Evolutionary conservation across 1,140 invertebrate species (phyloP).

Genomic region (Drosophila bocki): DNA sequence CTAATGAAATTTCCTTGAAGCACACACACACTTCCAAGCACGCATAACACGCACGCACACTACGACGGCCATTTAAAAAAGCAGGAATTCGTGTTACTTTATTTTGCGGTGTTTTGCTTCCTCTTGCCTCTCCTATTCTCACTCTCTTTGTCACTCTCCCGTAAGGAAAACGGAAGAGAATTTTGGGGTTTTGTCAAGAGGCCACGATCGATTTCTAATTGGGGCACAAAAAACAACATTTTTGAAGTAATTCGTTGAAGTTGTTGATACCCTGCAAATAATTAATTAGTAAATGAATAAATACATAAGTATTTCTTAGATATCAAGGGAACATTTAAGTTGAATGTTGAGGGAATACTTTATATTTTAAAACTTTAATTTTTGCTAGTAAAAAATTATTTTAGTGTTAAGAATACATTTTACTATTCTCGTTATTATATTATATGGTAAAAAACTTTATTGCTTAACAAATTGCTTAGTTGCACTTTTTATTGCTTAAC

Average conservation of each 20-base stretch:
- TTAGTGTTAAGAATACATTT: neutral
- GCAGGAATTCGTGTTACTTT: constrained; percentile 18
- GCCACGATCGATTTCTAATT: constrained; percentile 17
- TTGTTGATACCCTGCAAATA: constrained; percentile 12
- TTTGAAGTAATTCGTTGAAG: neutral
- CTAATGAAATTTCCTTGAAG: constrained; percentile 69
- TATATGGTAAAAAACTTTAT: neutral
- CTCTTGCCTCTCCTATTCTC: neutral
- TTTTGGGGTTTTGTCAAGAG: neutral
- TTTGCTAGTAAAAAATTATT: neutral
- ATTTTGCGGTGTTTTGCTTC: constrained; percentile 9
- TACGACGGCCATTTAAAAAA: constrained; percentile 6
- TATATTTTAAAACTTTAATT: neutral
- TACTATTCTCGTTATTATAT: neutral
- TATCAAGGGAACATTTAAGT: neutral
- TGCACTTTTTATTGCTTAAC: too few species aligned
- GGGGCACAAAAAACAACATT: neutral
- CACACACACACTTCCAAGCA: constrained; percentile 4
- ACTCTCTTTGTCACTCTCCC: neutral
- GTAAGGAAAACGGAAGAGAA: neutral
- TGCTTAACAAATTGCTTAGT: neutral
- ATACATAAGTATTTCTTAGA: neutral
- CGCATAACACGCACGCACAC: constrained; percentile 11
- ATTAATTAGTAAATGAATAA: neutral
- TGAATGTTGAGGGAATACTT: neutral